These are phyloP conservation scores for Medauroidea extradentata DNA, from an alignment of 1,140 invertebrate species.

Conservation along the genomic window DNA sequence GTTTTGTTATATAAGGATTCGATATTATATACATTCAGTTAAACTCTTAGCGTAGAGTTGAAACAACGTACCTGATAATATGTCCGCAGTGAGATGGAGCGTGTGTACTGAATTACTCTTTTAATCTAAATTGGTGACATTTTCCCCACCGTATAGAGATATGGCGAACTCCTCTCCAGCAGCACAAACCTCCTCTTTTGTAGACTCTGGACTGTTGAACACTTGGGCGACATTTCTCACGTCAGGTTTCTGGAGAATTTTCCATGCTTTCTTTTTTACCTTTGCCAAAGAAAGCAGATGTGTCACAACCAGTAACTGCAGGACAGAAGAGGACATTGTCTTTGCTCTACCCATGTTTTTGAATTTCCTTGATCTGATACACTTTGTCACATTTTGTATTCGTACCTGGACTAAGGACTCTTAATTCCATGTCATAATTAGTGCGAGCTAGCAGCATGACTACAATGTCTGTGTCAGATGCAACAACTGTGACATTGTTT, in stretches of 20 bases:
- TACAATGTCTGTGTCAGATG: background rate
- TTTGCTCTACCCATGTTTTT: background rate
- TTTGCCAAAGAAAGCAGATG: slow-evolving; percentile 4
- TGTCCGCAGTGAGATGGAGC: background rate
- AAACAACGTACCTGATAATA: too few relatives aligned
- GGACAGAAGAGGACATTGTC: background rate
- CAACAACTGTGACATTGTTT: slow-evolving; percentile 1
- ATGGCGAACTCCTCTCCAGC: background rate
- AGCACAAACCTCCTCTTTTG: too few relatives aligned
- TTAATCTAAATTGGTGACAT: background rate
- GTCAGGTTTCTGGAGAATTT: too few relatives aligned
- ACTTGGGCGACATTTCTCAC: too few relatives aligned
- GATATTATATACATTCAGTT: too few relatives aligned
- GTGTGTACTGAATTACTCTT: background rate
- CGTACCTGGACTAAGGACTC: background rate
- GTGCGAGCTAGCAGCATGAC: background rate
- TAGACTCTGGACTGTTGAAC: too few relatives aligned
- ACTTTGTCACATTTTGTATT: background rate
- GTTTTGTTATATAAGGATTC: too few relatives aligned
- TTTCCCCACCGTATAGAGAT: background rate
- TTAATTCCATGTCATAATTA: background rate
- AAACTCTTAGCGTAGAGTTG: too few relatives aligned
- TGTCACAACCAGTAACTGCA: slow-evolving; percentile 7
- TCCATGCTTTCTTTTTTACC: background rate
- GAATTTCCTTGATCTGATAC: background rate